Evolutionary conservation across 2,113 vertebrate genomes (phyloP).

Genomic region (Sebastes fasciatus): DNA sequence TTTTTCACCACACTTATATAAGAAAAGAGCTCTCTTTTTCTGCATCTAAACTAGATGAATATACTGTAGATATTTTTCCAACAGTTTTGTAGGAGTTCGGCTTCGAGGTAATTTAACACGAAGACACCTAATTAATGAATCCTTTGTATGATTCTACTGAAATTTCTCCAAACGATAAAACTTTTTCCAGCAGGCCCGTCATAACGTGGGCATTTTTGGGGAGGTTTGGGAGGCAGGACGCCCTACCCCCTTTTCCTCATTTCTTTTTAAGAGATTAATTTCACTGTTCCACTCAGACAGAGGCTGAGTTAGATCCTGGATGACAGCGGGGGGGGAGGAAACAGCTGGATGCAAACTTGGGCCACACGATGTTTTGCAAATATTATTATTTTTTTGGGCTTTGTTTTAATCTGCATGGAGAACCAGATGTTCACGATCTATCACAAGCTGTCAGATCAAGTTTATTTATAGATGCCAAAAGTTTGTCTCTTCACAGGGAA

Average conservation of each 20-base stretch:
- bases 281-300: neutral
- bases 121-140: neutral
- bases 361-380: neutral
- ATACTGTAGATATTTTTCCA: constrained; percentile 61
- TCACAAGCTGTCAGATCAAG: neutral
- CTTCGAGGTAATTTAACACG: neutral
- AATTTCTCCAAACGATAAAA: constrained; percentile 8
- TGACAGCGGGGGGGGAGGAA: neutral
- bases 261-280: neutral
- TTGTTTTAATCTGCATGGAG: constrained; percentile 25
- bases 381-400: neutral
- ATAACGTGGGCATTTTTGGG: neutral
- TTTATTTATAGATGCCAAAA: neutral
- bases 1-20: constrained; percentile 19
- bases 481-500: neutral
- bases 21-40: neutral
- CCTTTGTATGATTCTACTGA: constrained; percentile 37
- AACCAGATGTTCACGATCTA: constrained; percentile 9
- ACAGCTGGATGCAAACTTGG: neutral
- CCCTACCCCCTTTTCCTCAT: neutral
- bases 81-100: constrained; percentile 49
- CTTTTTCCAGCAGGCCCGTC: neutral
- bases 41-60: constrained; percentile 26
- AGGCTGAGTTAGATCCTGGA: neutral
- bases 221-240: neutral